Evolutionary conservation across 2,797 vertebrate species (phyloP), one percentile per base, ranked within the genome.

Genomic region (Neosalanx taihuensis): DNA sequence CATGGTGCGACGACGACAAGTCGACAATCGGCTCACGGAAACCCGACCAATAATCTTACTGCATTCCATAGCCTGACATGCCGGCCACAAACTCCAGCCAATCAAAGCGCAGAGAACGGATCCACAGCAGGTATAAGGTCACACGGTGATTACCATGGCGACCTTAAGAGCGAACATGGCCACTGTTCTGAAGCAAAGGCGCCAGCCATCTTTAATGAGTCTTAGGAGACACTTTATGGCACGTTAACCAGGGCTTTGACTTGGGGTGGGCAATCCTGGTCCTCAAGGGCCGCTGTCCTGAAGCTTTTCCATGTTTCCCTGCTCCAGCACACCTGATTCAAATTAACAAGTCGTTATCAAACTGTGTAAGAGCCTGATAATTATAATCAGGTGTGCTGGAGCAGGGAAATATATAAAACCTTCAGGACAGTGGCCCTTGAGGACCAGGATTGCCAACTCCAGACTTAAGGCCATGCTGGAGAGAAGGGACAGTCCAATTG

Each of bases 101-200:
- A 70, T 70, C 23, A 51, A 18, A 51, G 41, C 0, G 5, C 49
- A 37, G 23, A 18, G 49, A 10, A 35, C 18, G 17, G 7, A n/a
- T 30, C 41, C 53, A 33, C 53, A 56, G 49, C 30, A 69, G 37
- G 67, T 6, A 53, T 60, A 56, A 59, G 67, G 56, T 59, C 49
- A 69, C 65, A 51, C 13, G 29, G 56, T 7, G 31, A n/a, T 69
- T 58, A 49, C 13, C 37, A 3, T 23, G 10, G 37, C 2, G 26
- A 51, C 26, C 37, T 26, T 66, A 12, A 66, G 29, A 13, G 41
- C 46, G 3, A 29, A 26, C 20, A 46, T 17, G 5, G 64, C 15
- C 2, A 20, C 41, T 13, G 35, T 37, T 5, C 41, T 65, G 23
- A 26, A 41, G 17, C 23, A 17, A 15, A 23, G 5, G n/a, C 23